A percentile compares a stretch with the other conserved stretches of the same genome.
Conservation (phyloP, 2,797 vertebrate species). For the Acestrorhynchus altus region DNA sequence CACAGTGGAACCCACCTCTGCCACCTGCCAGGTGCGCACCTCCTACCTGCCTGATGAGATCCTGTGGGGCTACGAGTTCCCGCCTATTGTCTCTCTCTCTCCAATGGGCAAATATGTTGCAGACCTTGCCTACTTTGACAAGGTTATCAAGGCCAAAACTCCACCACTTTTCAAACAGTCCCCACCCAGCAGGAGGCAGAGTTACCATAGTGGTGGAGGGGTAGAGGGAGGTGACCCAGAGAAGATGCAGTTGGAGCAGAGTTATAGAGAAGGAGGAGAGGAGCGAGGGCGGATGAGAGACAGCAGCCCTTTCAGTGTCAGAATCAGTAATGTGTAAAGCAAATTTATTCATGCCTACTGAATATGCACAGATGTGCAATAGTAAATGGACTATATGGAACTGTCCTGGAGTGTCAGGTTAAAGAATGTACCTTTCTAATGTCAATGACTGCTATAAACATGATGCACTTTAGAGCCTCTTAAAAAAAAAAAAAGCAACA, state of each 20-base stretch:
- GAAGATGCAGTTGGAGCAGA: constrained; percentile 89
- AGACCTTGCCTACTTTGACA: constrained; percentile 93
- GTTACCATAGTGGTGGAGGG: constrained; percentile 64
- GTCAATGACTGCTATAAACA: neutral
- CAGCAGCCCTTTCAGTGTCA: constrained; percentile 80
- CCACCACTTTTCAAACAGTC: constrained; percentile 75
- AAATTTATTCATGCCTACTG: neutral
- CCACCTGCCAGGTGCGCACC: constrained; percentile 92
- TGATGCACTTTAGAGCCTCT: constrained; percentile 14
- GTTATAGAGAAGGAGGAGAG: constrained; percentile 80
- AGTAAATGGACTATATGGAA: neutral
- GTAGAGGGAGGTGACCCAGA: constrained; percentile 80
- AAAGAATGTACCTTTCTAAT: neutral
- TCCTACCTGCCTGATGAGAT: constrained; percentile 97
- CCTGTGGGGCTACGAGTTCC: constrained; percentile 97
- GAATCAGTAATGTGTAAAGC: constrained; percentile 90
- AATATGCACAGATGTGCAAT: neutral
- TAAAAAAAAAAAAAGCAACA: neutral
- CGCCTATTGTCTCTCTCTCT: constrained; percentile 90
- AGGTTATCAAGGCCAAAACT: constrained; percentile 83
- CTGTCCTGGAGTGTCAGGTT: neutral
- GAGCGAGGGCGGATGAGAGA: constrained; percentile 67
- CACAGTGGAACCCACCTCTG: constrained; percentile 92
- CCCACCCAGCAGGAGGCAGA: constrained; percentile 69
- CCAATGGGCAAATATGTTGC: constrained; percentile 93